These are phyloP conservation scores for Cheilosia soror DNA, from an alignment of 2,888 invertebrate genomes.

Conservation along the genomic window DNA sequence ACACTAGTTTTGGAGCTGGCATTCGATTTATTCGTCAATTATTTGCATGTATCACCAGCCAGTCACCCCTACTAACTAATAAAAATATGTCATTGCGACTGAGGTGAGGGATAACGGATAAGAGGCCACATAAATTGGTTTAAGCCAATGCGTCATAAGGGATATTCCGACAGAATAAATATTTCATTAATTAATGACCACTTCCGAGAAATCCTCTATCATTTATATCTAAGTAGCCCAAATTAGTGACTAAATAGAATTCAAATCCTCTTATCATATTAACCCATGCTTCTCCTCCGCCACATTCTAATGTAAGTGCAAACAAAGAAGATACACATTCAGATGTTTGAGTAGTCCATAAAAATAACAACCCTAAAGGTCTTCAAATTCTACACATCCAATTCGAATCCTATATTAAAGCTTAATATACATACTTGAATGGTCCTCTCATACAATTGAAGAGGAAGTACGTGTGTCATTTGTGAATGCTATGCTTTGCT, in stretches of 20 bases:
- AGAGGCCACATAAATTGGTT: too few species aligned
- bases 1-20: too few species aligned
- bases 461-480: conserved; percentile 29
- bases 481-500: background rate
- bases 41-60: too few species aligned
- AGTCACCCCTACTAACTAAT: too few species aligned
- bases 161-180: too few species aligned
- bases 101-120: too few species aligned
- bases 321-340: background rate
- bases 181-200: background rate
- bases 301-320: background rate
- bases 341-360: background rate
- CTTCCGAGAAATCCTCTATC: background rate
- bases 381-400: background rate
- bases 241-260: background rate
- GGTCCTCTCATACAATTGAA: conserved; percentile 18
- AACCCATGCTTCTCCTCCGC: background rate
- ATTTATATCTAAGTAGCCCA: background rate
- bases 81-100: too few species aligned
- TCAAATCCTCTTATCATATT: conserved; percentile 4
- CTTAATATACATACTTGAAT: conserved; percentile 13
- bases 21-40: too few species aligned
- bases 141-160: too few species aligned
- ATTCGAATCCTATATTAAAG: background rate
- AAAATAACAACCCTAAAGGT: background rate